Percentiles rank a stretch among this genome's conserved stretches.
phyloP scores from a whole-genome alignment of 2,797 vertebrate genomes.

The Lerista edwardsae region DNA sequence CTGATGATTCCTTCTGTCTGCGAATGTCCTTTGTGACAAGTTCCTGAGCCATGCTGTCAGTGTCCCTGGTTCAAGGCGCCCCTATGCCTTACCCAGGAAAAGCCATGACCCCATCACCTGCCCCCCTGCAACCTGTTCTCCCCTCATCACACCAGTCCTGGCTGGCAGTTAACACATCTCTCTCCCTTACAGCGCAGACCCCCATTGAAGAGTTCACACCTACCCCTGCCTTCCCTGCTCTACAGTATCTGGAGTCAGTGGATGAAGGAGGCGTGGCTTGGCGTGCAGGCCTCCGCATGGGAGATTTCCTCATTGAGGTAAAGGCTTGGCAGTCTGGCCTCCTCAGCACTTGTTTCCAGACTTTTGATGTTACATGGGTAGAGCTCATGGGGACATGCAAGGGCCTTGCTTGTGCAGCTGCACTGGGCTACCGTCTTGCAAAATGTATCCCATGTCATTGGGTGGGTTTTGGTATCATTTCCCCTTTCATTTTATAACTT shows the following conservation, averaged over 20 bases:
- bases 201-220: conserved; percentile 96
- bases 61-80: too few species aligned
- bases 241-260: conserved; percentile 94
- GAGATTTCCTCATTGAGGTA: conserved; percentile 94
- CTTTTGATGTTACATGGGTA: not conserved
- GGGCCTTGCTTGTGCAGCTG: not conserved
- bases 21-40: too few species aligned
- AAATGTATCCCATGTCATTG: not conserved
- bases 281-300: conserved; percentile 92
- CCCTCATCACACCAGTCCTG: not conserved
- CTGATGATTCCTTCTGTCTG: too few species aligned
- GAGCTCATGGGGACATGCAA: not conserved
- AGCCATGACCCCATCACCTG: not conserved
- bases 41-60: too few species aligned
- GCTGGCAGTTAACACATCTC: conserved; percentile 51
- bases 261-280: conserved; percentile 94
- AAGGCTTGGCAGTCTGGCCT: conserved; percentile 52
- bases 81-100: not conserved
- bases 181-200: conserved; percentile 87
- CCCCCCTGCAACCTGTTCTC: not conserved
- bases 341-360: not conserved
- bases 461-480: too few species aligned
- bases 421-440: not conserved
- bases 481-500: not conserved
- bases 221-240: conserved; percentile 91